These are phyloP conservation scores for Oxycera nigricornis DNA, from an alignment of 2,888 invertebrate species.

Conservation along the genomic window DNA sequence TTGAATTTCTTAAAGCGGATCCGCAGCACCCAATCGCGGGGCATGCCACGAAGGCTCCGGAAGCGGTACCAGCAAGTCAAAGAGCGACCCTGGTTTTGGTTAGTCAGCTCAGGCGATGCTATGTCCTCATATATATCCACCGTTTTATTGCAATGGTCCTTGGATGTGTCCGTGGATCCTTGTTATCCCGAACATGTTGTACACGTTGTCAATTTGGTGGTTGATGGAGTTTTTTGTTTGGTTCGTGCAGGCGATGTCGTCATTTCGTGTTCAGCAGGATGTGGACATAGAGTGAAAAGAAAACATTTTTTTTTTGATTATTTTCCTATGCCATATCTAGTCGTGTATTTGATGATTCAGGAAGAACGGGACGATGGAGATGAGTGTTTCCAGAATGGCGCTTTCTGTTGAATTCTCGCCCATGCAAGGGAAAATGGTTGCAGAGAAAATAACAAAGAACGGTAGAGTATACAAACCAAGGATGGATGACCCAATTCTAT, in stretches of 20 bases:
- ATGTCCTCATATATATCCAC: conserved; percentile 94
- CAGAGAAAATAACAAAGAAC: conserved; percentile 7
- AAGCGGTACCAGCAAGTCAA: conserved; percentile 91
- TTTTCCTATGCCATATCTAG: neutral
- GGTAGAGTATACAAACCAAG: neutral
- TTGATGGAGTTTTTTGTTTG: neutral
- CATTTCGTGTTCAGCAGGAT: neutral
- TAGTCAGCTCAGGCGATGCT: conserved; percentile 83
- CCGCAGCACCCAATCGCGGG: conserved; percentile 88
- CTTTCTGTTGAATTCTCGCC: neutral
- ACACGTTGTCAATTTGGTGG: conserved; percentile 22
- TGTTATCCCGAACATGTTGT: conserved; percentile 40
- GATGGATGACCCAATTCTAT: conserved; percentile 9
- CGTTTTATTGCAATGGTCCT: conserved; percentile 92
- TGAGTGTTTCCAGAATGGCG: neutral
- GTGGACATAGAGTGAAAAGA: conserved; percentile 15
- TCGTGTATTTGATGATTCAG: neutral
- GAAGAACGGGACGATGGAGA: neutral
- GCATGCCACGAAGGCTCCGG: conserved; percentile 84
- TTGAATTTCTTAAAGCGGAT: conserved; percentile 93
- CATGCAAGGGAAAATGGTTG: neutral
- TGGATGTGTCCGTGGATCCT: conserved; percentile 58
- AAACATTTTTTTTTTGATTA: conserved; percentile 12
- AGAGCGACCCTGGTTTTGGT: conserved; percentile 82
- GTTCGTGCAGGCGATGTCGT: neutral